Conservation (phyloP, 2,888 invertebrate species). For the Anthophora plumipes region DNA sequence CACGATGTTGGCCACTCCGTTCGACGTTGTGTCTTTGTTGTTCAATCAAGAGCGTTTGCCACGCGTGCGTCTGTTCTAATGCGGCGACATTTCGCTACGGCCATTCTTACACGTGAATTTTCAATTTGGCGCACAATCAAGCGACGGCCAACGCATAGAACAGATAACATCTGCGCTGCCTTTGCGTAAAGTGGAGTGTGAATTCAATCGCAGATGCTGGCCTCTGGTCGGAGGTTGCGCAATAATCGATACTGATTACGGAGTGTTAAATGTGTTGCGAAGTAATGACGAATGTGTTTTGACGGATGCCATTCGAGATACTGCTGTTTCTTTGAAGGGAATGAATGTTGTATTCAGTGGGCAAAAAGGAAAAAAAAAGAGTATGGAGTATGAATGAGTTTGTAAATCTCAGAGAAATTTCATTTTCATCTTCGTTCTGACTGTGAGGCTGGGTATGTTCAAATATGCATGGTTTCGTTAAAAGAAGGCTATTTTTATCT, state of each 20-base stretch:
- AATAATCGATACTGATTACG: conserved; percentile 22
- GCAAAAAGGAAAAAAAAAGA: no score
- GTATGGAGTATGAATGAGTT: background rate
- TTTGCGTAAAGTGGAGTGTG: conserved; percentile 11
- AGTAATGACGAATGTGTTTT: background rate
- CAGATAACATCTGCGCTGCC: conserved; percentile 20
- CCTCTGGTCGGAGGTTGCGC: conserved; percentile 1
- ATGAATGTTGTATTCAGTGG: background rate
- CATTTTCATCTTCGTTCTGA: background rate
- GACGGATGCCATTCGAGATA: background rate
- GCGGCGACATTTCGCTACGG: conserved; percentile 24
- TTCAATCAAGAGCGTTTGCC: conserved; percentile 19
- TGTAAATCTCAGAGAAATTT: background rate
- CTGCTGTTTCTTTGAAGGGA: background rate
- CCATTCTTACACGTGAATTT: conserved; percentile 14
- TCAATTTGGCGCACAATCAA: conserved; percentile 33
- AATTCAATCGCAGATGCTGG: conserved; percentile 11
- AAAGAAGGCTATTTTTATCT: no score
- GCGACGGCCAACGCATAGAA: conserved; percentile 19
- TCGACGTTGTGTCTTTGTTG: conserved; percentile 36
- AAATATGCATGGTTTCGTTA: background rate
- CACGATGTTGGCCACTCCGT: conserved; percentile 28
- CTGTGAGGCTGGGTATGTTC: background rate
- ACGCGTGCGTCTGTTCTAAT: conserved; percentile 9
- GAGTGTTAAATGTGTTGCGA: conserved; percentile 1